phyloP scores from a whole-genome alignment of 2,888 invertebrate genomes.

The Molorchus minor region DNA sequence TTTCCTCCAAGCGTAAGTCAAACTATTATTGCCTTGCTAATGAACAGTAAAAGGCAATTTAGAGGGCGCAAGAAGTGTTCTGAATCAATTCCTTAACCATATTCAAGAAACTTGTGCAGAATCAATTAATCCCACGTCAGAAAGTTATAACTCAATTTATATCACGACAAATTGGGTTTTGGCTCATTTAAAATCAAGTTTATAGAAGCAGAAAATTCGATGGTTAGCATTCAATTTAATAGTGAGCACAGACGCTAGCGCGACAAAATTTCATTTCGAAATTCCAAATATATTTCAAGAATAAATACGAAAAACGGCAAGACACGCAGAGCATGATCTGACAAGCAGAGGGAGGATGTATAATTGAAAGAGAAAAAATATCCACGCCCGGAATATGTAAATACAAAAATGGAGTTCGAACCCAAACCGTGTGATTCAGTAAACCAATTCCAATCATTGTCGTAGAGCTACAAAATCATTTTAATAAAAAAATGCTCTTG shows the following conservation, averaged over 20 bases:
- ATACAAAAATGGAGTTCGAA: too few relatives aligned
- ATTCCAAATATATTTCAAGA: not conserved
- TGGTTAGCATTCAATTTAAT: not conserved
- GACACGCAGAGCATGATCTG: too few relatives aligned
- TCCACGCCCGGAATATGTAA: too few relatives aligned
- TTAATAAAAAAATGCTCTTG: too few relatives aligned
- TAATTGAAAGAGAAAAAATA: too few relatives aligned
- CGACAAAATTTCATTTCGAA: not conserved
- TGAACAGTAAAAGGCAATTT: not conserved
- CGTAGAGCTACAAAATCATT: too few relatives aligned
- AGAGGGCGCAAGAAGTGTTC: constrained; percentile 1
- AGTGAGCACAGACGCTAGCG: not conserved
- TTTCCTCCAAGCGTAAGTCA: too few relatives aligned
- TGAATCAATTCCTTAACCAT: constrained; percentile 18
- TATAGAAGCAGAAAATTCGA: constrained; percentile 13
- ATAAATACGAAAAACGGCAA: too few relatives aligned
- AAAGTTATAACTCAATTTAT: constrained; percentile 21
- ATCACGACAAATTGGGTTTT: constrained; percentile 20
- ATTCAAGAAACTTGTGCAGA: constrained; percentile 25
- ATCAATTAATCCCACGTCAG: constrained; percentile 20
- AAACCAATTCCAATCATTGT: too few relatives aligned
- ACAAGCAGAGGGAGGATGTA: too few relatives aligned
- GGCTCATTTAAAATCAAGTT: constrained; percentile 9
- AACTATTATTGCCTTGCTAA: too few relatives aligned
- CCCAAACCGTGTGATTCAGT: too few relatives aligned